Evolutionary conservation across 2,797 vertebrate species (phyloP), one percentile per base, ranked within the genome.

Genomic region (Chaunax sp.): DNA sequence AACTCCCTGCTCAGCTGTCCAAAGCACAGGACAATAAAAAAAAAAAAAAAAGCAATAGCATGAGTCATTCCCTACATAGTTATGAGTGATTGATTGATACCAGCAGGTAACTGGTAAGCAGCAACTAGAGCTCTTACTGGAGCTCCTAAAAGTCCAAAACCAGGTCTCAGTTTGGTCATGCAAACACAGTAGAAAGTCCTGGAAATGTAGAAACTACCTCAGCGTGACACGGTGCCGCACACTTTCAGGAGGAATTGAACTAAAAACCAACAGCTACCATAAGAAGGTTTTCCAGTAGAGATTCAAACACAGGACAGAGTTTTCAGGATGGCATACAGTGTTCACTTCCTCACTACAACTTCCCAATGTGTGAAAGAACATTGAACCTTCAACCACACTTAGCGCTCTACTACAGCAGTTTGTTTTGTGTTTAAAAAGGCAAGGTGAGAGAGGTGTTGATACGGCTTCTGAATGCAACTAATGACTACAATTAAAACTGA

Each of bases 151-250:
- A 30, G 35, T 81, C 38, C 14, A 77, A 73, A 63, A 77, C 64
- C 80, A 52, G 63, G 74, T 75, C 74, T 78, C 20, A 44, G 75
- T 88, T 90, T 83, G 90, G 84, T 91, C 90, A 88, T 89, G 88
- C 83, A 89, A 80, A 83, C 52, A 33, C 18, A 66, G 56, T 33
- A 71, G 49, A 78, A 81, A 25, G 15, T 75, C 64, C 55, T 56
- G 64, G 64, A 88, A 76, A 67, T 61, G 69, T 37, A 80, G 61
- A 73, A 78, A 49, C 41, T 55, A 44, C 46, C 69, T 74, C 72
- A 50, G 67, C 51, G 77, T 64, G 80, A 83, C 59, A n/a, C 55
- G 76, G 87, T 88, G 81, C 72, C 16, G 3, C 68, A 80, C 72
- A 89, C 87, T 87, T 88, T 89, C 83, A 78, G 40, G 64, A 80